phyloP scores from a whole-genome alignment of 2,888 invertebrate species.

The Scaptomyza reducta region DNA sequence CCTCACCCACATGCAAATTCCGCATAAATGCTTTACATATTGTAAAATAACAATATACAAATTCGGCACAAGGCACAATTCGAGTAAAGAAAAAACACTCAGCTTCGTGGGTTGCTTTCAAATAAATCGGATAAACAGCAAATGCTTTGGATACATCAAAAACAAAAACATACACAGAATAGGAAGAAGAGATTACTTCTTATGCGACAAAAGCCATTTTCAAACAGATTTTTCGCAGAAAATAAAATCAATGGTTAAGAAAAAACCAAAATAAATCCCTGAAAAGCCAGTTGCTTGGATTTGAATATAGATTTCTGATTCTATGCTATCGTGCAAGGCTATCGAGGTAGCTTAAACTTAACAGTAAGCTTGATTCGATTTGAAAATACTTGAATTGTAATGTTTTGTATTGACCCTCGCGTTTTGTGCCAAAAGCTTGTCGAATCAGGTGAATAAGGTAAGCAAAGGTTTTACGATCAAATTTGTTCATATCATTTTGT shows the following conservation, averaged over 20 bases:
- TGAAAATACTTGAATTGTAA: background rate
- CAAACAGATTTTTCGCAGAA: background rate
- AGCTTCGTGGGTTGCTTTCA: background rate
- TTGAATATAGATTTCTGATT: background rate
- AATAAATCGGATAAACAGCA: background rate
- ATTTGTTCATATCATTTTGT: constrained; percentile 58
- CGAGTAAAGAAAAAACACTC: background rate
- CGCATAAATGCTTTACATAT: constrained; percentile 67
- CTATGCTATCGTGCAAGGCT: background rate
- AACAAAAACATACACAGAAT: background rate
- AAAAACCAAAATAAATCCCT: background rate
- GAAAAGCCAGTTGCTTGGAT: background rate
- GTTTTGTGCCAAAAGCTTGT: constrained; percentile 7
- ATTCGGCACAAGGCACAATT: constrained; percentile 15
- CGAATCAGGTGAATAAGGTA: constrained; percentile 10
- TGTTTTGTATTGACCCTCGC: constrained; percentile 16
- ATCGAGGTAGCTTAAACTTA: background rate
- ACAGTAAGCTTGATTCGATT: background rate
- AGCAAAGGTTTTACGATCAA: constrained; percentile 25
- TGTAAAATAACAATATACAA: constrained; percentile 67
- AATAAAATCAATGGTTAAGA: background rate
- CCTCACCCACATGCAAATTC: constrained; percentile 41
- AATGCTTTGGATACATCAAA: too few species aligned
- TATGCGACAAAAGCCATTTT: background rate
- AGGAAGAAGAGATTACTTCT: background rate